Evolutionary conservation across 2,113 vertebrate genomes (phyloP).

Genomic region (Syrrhaptes paradoxus): DNA sequence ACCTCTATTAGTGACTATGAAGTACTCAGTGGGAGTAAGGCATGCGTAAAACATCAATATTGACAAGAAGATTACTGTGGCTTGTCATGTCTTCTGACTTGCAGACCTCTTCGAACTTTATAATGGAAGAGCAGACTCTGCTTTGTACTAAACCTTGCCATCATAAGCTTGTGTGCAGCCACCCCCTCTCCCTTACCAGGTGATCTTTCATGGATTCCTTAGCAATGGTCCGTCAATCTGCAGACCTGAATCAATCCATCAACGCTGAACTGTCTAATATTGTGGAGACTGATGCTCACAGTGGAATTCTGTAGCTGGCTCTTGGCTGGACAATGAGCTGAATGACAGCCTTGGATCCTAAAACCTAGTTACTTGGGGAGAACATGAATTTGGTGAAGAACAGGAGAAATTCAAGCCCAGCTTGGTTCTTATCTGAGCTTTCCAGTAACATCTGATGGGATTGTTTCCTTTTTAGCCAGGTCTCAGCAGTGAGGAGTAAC

Average conservation of each 20-base stretch:
- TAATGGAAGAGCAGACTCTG: not conserved
- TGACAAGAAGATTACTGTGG: constrained; percentile 31
- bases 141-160: not conserved
- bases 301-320: not conserved
- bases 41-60: constrained; percentile 16
- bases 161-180: not conserved
- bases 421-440: not conserved
- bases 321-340: not conserved
- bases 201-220: not conserved
- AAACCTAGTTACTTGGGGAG: not conserved
- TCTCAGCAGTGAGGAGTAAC: not conserved
- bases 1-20: not conserved
- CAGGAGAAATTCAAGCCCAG: not conserved
- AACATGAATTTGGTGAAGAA: not conserved
- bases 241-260: not conserved
- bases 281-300: not conserved
- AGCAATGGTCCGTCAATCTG: not conserved
- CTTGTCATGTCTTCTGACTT: constrained; percentile 13
- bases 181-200: not conserved
- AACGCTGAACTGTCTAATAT: not conserved
- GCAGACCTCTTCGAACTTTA: not conserved
- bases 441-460: not conserved
- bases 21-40: constrained; percentile 10
- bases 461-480: not conserved
- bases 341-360: not conserved